Percentiles rank a stretch among this genome's conserved stretches.
Conservation (phyloP, 2,113 vertebrate species). For the Odontesthes bonariensis region DNA sequence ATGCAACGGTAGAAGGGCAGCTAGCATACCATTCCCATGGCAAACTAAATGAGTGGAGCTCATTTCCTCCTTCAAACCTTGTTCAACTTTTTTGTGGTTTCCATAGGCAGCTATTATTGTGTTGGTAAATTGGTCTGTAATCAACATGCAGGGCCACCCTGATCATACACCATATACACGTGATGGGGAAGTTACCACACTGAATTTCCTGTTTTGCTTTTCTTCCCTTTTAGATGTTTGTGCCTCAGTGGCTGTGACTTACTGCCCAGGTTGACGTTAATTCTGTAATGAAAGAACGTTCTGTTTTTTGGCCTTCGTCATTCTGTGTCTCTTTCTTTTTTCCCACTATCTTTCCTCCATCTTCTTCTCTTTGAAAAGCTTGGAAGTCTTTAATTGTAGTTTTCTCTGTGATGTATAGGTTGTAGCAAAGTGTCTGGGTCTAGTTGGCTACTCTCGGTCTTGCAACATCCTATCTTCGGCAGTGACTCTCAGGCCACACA, state of each 20-base stretch:
- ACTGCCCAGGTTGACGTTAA: conserved; percentile 32
- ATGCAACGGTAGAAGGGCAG: conserved; percentile 5
- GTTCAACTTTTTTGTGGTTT: conserved; percentile 76
- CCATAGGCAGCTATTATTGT: conserved; percentile 71
- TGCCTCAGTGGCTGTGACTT: conserved; percentile 32
- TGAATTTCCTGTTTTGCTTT: conserved; percentile 6
- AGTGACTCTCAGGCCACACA: conserved; percentile 14
- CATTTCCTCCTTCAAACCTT: conserved; percentile 55
- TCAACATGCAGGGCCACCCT: conserved; percentile 69
- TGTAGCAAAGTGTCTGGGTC: conserved; percentile 27
- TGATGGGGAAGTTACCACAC: conserved; percentile 50
- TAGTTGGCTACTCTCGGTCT: conserved; percentile 31
- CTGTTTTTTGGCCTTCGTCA: conserved; percentile 26
- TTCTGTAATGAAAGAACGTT: conserved; percentile 29
- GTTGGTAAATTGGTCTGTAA: conserved; percentile 72
- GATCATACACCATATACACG: conserved; percentile 54
- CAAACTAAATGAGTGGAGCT: conserved; percentile 53
- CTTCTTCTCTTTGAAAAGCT: conserved; percentile 27
- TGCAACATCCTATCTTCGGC: conserved; percentile 11
- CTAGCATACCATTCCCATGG: conserved; percentile 58
- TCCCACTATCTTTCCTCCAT: conserved; percentile 15
- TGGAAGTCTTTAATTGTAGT: conserved; percentile 69
- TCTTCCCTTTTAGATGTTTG: conserved; percentile 36
- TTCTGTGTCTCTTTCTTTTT: conserved; percentile 18
- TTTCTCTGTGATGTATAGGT: conserved; percentile 53